These are phyloP conservation scores for Phalloptychus januarius DNA, from an alignment of 2,797 vertebrate genomes.

Conservation along the genomic window DNA sequence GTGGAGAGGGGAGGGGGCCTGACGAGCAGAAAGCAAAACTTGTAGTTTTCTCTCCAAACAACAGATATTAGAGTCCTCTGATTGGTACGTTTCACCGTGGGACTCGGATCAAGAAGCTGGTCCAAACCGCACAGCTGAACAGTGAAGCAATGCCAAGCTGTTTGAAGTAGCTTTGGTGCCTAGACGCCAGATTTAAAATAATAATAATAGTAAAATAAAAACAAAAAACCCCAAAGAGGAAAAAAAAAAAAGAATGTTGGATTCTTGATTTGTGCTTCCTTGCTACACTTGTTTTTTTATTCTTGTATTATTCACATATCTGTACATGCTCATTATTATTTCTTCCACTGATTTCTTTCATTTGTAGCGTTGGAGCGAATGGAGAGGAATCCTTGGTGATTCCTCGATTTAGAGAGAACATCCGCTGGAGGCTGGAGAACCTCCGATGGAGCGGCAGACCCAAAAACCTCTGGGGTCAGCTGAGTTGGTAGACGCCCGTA, in stretches of 20 bases:
- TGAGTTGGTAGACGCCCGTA: too few relatives aligned
- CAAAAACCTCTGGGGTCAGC: too few relatives aligned
- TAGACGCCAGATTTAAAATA: slow-evolving; percentile 3
- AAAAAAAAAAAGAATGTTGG: neutral
- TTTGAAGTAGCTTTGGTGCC: slow-evolving; percentile 23
- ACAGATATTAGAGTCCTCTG: slow-evolving; percentile 10
- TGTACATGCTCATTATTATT: neutral
- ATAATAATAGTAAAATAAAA: too few relatives aligned
- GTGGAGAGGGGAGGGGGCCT: neutral
- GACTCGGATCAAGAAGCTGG: slow-evolving; percentile 5
- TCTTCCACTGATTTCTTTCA: neutral
- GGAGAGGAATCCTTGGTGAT: neutral
- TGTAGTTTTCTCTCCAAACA: slow-evolving; percentile 20
- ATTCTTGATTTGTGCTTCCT: neutral
- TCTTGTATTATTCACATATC: neutral
- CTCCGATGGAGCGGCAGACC: too few relatives aligned
- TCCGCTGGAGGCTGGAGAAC: too few relatives aligned
- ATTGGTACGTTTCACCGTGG: slow-evolving; percentile 13
- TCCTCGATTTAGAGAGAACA: neutral
- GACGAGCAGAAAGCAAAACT: slow-evolving; percentile 8
- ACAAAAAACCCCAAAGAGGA: too few relatives aligned
- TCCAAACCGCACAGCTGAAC: slow-evolving; percentile 28
- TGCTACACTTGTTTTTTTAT: neutral
- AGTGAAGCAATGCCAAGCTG: slow-evolving; percentile 14
- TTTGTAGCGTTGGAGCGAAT: neutral